Conservation (phyloP, 2,797 vertebrate genomes). For the Tangara arthus region DNA sequence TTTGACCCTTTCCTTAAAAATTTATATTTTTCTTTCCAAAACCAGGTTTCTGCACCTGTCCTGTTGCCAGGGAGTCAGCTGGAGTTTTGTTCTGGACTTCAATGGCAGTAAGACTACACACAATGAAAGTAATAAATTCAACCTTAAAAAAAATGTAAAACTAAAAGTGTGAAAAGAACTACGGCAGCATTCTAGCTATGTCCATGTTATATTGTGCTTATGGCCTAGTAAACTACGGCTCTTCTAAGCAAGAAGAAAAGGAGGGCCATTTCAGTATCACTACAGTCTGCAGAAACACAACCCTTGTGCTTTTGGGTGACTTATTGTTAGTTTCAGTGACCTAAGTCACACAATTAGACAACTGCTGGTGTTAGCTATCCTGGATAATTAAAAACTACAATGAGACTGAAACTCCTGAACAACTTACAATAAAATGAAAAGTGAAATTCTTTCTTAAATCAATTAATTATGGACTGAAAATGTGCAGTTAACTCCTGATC, state of each 20-base stretch:
- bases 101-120: slow-evolving; percentile 27
- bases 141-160: slow-evolving; percentile 1
- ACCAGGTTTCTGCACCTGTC: neutral
- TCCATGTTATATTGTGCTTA: slow-evolving; percentile 71
- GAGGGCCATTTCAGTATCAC: slow-evolving; percentile 59
- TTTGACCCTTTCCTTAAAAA: slow-evolving; percentile 49
- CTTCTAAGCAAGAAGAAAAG: slow-evolving; percentile 53
- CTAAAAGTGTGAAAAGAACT: slow-evolving; percentile 51
- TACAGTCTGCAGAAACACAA: slow-evolving; percentile 68
- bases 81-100: slow-evolving; percentile 21
- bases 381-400: neutral
- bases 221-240: slow-evolving; percentile 57
- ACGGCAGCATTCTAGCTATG: slow-evolving; percentile 45
- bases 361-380: slow-evolving; percentile 67
- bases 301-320: slow-evolving; percentile 77
- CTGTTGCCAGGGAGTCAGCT: neutral
- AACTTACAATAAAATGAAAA: slow-evolving; percentile 18
- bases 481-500: neutral
- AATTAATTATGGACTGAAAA: neutral
- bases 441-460: neutral
- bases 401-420: neutral
- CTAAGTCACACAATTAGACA: slow-evolving; percentile 52
- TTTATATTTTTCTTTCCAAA: neutral
- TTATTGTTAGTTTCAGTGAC: slow-evolving; percentile 59
- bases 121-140: slow-evolving; percentile 47